Conservation (phyloP, 2,797 vertebrate genomes). For the Mormyrops boulengeri region DNA sequence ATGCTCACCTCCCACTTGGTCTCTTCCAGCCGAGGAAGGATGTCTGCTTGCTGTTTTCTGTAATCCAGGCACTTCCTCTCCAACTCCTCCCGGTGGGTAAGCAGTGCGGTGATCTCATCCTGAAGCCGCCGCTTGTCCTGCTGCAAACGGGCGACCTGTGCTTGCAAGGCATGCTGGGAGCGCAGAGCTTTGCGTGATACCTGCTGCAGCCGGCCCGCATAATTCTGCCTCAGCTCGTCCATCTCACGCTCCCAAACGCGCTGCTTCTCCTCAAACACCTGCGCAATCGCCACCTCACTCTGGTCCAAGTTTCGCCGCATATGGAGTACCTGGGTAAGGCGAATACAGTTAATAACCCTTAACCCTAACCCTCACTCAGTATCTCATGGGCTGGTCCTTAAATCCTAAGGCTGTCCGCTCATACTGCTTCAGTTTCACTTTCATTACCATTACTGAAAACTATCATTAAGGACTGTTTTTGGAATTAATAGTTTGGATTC, state of each 20-base stretch:
- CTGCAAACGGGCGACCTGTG: slow-evolving; percentile 87
- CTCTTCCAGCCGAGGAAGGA: slow-evolving; percentile 92
- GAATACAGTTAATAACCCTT: neutral
- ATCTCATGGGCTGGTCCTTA: neutral
- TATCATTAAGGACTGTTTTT: neutral
- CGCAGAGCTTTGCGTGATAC: slow-evolving; percentile 89
- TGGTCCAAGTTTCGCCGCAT: slow-evolving; percentile 94
- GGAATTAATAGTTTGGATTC: neutral
- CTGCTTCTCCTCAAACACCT: slow-evolving; percentile 97
- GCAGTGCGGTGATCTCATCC: slow-evolving; percentile 84
- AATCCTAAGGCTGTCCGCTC: neutral
- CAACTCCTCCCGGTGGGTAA: slow-evolving; percentile 86
- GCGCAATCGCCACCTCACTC: slow-evolving; percentile 92
- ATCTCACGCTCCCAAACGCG: slow-evolving; percentile 95
- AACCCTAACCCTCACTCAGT: neutral
- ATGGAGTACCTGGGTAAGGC: slow-evolving; percentile 65
- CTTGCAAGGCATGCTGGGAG: slow-evolving; percentile 88
- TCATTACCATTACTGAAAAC: neutral
- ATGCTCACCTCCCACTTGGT: slow-evolving; percentile 96
- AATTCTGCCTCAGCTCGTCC: slow-evolving; percentile 93
- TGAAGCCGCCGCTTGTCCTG: slow-evolving; percentile 96
- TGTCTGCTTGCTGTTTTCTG: slow-evolving; percentile 95
- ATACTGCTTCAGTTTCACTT: neutral
- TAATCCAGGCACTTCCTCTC: slow-evolving; percentile 94
- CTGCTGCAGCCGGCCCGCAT: slow-evolving; percentile 89